Conservation (phyloP, 2,113 vertebrate genomes). For the Pyrgilauda ruficollis region DNA sequence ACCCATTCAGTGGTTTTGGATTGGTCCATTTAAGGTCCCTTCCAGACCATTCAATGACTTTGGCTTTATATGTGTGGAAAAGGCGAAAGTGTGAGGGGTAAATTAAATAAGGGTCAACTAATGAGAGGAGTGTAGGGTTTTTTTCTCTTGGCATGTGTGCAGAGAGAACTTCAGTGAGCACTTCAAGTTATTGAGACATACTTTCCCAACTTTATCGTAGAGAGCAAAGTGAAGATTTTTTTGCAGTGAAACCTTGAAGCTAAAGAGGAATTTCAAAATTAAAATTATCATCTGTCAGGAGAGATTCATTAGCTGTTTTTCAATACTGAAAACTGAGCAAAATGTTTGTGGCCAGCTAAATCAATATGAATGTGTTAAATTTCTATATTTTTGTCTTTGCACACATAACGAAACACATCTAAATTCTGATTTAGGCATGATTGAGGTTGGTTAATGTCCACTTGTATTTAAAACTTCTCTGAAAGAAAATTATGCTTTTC, state of each 20-base stretch:
- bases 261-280: not conserved
- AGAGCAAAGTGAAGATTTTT: not conserved
- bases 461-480: not conserved
- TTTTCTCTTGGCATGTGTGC: not conserved
- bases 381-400: not conserved
- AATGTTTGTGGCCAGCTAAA: not conserved
- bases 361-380: not conserved
- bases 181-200: not conserved
- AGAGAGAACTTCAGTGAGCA: not conserved
- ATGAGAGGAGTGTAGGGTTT: not conserved
- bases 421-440: not conserved
- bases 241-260: not conserved
- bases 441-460: not conserved
- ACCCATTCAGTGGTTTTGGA: too few relatives aligned
- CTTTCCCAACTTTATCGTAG: not conserved
- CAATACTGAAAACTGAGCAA: not conserved
- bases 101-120: not conserved
- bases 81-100: rapidly evolving
- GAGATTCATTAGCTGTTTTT: not conserved
- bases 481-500: not conserved
- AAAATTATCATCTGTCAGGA: not conserved
- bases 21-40: not conserved
- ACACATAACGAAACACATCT: rapidly evolving
- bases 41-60: not conserved
- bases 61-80: not conserved